Percentiles rank a stretch among this genome's conserved stretches.
These are phyloP conservation scores for Uria lomvia DNA, from an alignment of 2,113 vertebrate species.

Conservation along the genomic window DNA sequence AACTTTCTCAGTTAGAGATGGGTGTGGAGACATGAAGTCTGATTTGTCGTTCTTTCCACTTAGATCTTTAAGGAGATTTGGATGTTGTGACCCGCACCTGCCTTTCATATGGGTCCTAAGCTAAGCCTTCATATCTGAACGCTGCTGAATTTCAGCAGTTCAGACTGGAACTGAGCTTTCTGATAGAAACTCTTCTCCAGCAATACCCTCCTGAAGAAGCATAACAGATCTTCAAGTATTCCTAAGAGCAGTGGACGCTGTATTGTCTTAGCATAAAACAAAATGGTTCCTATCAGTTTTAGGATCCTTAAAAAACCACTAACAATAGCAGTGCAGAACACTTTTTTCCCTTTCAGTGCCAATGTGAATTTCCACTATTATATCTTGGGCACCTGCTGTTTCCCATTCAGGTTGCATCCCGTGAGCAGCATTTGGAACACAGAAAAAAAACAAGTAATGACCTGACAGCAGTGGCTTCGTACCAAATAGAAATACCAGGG, in stretches of 20 bases:
- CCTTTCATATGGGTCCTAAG: neutral
- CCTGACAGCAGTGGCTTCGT: neutral
- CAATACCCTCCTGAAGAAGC: neutral
- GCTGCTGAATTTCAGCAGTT: neutral
- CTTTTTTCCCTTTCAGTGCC: neutral
- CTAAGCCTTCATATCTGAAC: neutral
- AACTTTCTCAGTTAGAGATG: neutral
- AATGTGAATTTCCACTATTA: neutral
- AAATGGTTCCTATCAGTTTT: neutral
- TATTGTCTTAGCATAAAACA: neutral
- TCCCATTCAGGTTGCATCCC: neutral
- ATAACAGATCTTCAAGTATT: neutral
- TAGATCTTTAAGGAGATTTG: neutral
- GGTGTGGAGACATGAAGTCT: neutral
- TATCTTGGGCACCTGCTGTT: neutral
- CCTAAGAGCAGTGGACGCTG: neutral
- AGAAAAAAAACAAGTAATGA: neutral
- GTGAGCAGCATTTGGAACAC: neutral
- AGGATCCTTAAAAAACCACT: neutral
- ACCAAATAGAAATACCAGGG: neutral
- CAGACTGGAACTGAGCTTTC: neutral
- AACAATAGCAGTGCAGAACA: neutral
- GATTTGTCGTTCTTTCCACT: neutral
- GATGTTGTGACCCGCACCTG: neutral
- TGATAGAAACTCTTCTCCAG: neutral